These are phyloP conservation scores for Caenorhabditis sp. DNA, from an alignment of 2,888 invertebrate species.

Conservation along the genomic window DNA sequence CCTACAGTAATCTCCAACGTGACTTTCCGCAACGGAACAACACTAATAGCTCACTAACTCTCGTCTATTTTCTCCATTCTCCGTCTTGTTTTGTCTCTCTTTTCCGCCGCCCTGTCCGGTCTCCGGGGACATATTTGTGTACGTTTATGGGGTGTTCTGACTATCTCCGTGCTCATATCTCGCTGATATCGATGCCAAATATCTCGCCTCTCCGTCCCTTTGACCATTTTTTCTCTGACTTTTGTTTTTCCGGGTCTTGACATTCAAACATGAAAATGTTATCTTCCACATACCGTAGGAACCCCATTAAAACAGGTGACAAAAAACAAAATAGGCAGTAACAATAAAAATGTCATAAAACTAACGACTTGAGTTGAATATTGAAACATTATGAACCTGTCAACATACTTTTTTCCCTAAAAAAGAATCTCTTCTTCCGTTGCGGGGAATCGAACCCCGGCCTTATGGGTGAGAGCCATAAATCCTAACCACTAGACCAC, in stretches of 20 bases:
- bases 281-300: too few relatives aligned
- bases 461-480: constrained; percentile 70
- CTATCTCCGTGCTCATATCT: constrained; percentile 25
- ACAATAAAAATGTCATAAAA: too few relatives aligned
- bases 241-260: constrained; percentile 10
- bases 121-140: constrained; percentile 60
- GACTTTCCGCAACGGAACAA: too few relatives aligned
- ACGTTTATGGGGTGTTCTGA: constrained; percentile 59
- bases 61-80: background rate
- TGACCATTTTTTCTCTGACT: background rate
- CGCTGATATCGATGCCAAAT: constrained; percentile 16
- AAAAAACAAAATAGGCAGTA: too few relatives aligned
- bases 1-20: background rate
- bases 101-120: background rate
- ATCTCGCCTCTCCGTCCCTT: background rate
- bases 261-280: too few relatives aligned
- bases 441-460: constrained; percentile 71
- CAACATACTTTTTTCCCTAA: background rate
- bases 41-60: too few relatives aligned
- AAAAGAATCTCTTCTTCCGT: constrained; percentile 45
- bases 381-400: too few relatives aligned
- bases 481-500: constrained; percentile 69
- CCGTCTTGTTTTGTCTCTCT: constrained; percentile 8
- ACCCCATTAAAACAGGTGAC: too few relatives aligned
- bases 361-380: too few relatives aligned